A percentile compares a stretch with the other conserved stretches of the same genome.
Evolutionary conservation across 2,797 vertebrate genomes (phyloP).

Genomic region (Leucoraja ocellata): DNA sequence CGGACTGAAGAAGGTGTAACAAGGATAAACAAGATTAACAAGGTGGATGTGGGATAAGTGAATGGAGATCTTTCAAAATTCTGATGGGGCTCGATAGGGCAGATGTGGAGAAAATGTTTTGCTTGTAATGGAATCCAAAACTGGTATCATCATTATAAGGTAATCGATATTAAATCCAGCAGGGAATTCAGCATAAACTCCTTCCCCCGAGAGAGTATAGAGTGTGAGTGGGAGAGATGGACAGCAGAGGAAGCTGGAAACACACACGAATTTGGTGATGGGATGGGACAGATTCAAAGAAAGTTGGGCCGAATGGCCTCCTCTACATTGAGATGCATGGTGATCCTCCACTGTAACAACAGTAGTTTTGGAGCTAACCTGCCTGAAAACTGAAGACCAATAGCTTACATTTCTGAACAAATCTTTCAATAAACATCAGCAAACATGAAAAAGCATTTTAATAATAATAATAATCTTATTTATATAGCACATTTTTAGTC

Average conservation of each 20-base stretch:
- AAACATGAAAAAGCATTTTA: background rate
- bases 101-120: background rate
- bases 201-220: background rate
- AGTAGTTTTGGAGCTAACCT: background rate
- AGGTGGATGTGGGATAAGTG: background rate
- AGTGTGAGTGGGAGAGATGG: background rate
- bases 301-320: background rate
- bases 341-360: too few relatives aligned
- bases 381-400: too few relatives aligned
- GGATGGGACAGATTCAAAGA: background rate
- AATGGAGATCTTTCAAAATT: background rate
- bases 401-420: background rate
- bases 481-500: too few relatives aligned
- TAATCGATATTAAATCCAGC: background rate
- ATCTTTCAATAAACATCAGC: background rate
- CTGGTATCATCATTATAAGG: background rate
- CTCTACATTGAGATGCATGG: too few relatives aligned
- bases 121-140: background rate
- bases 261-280: background rate
- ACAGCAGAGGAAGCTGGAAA: background rate
- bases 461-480: too few relatives aligned
- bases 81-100: background rate
- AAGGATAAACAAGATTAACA: background rate
- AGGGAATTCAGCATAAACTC: background rate
- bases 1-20: background rate